Base-by-base conservation (phyloP, 92 coral and sea anemone species). In the Zoanthus solanderi region DNA sequence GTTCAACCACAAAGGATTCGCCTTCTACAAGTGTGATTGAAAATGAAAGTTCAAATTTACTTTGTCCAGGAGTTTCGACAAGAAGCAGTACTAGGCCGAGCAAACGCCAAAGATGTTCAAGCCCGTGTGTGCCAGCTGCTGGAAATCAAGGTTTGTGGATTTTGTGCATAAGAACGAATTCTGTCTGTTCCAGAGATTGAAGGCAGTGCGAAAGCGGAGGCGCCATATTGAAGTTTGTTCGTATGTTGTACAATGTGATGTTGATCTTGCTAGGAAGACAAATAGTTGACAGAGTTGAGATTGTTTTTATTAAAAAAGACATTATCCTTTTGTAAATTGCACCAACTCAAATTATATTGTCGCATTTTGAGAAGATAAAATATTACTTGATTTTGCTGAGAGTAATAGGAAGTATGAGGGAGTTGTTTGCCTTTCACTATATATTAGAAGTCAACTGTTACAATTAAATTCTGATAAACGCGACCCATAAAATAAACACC, bases 41-140 rank as follows among this genome's bases (percentile, higher is more conserved):
- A 56, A 92, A 90, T 85, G 83, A 93, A 75, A 87, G 89, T 85
- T 79, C 91, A 81, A 81, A 81, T 32, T 81, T 81, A 29, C 17
- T 66, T 17, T 79, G 89, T 91, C 78, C 91, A 76, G 94, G 99
- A 56, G 98, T 95, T 30, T 90, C 98, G 9, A 97, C 98, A 16
- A 94, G 99, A 91, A 97, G 99, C 83, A 97, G 95, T 88, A 71
- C 98, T 46, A 97, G 99, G 89, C 99, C 98, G 29, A 85, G 76
- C 18, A 97, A 97, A 91, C 93, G 97, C 88, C 80, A 75, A 82
- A 93, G 94, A 91, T 90, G 79, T 74, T 82, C 91, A 9, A 89
- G 84, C 76, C 86, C 92, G 10, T 54, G 90, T 60, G 58, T 91
- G 60, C 88, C 87, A 9, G 69, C 91, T 14, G 53, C 68, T 80